phyloP scores from a whole-genome alignment of 2,888 invertebrate species.

The Mystacides longicornis region DNA sequence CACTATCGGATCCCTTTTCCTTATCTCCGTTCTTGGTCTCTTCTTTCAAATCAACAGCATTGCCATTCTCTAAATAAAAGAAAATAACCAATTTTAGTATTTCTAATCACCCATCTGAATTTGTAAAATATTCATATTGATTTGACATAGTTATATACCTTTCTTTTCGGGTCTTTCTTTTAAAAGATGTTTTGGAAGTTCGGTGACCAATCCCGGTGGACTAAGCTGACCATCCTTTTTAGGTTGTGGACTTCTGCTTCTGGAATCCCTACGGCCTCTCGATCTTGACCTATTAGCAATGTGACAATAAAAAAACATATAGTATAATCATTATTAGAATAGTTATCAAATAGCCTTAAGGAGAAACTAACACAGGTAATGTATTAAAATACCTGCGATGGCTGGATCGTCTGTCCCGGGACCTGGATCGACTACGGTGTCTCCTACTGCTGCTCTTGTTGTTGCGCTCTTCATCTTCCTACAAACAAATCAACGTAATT shows the following conservation, averaged over 20 bases:
- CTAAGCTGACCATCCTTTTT: conserved; percentile 23
- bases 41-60: not conserved
- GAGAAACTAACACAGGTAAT: too few relatives aligned
- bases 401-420: conserved; percentile 31
- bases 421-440: conserved; percentile 36
- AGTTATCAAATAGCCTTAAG: too few relatives aligned
- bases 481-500: conserved; percentile 12
- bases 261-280: conserved; percentile 22
- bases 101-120: not conserved
- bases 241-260: conserved; percentile 14
- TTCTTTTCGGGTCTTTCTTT: conserved; percentile 22
- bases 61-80: conserved; percentile 22
- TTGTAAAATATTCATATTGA: not conserved
- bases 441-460: conserved; percentile 29
- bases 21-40: conserved; percentile 20
- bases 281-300: conserved; percentile 17
- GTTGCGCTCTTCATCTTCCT: conserved; percentile 64
- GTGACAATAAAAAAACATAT: too few relatives aligned
- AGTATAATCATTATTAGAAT: not conserved
- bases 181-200: conserved; percentile 23
- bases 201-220: conserved; percentile 24
- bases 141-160: conserved; percentile 8
- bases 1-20: conserved; percentile 34
- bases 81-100: not conserved
- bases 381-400: conserved; percentile 24